A percentile compares a stretch with the other conserved stretches of the same genome.
Evolutionary conservation across 2,888 invertebrate genomes (phyloP).

Genomic region (Ichneumoninae sp.): DNA sequence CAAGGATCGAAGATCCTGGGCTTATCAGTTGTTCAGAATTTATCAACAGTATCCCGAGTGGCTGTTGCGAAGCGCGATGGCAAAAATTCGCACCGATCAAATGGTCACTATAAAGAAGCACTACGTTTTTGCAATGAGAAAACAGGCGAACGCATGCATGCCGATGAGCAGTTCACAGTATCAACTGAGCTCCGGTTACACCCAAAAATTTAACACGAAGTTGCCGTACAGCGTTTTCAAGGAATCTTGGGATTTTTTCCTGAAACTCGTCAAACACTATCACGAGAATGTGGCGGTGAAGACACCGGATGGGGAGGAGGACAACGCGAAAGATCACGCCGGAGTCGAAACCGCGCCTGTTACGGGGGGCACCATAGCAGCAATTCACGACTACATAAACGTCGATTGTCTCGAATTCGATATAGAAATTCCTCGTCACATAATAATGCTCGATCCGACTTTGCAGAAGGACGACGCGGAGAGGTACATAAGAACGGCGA

Average conservation of each 20-base stretch:
- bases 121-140: constrained; percentile 82
- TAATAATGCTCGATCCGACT: constrained; percentile 86
- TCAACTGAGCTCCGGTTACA: constrained; percentile 82
- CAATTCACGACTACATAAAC: constrained; percentile 84
- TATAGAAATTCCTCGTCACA: constrained; percentile 86
- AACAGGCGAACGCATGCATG: constrained; percentile 82
- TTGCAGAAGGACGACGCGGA: constrained; percentile 84
- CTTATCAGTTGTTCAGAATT: constrained; percentile 88
- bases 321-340: constrained; percentile 29
- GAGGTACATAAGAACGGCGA: constrained; percentile 83
- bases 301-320: constrained; percentile 30
- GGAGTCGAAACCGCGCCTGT: constrained; percentile 82
- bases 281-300: constrained; percentile 65
- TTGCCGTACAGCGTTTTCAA: constrained; percentile 84
- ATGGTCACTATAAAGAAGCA: constrained; percentile 86
- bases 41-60: constrained; percentile 90
- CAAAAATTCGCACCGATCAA: constrained; percentile 86
- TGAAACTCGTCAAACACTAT: constrained; percentile 74
- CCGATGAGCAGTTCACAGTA: constrained; percentile 85
- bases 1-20: constrained; percentile 87
- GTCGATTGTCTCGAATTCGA: constrained; percentile 81
- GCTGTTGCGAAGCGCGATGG: constrained; percentile 87
- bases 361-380: constrained; percentile 85
- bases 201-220: constrained; percentile 84
- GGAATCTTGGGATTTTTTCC: constrained; percentile 80